Base-by-base conservation (phyloP, 2,797 vertebrate genomes). In the Sarcophilus harrisii region DNA sequence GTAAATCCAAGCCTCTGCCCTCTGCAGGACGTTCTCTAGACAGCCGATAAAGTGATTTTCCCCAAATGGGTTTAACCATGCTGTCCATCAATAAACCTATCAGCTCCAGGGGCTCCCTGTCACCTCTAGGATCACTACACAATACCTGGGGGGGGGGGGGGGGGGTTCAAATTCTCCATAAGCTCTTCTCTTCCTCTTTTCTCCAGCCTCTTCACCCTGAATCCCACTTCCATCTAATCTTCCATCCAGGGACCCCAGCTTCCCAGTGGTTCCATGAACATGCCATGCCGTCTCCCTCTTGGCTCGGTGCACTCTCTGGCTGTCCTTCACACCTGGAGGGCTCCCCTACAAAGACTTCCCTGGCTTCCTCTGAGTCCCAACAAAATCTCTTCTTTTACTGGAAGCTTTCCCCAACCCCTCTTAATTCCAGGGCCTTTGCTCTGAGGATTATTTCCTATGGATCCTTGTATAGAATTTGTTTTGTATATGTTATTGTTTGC, bases 141-240 rank as follows among this genome's bases (percentile, higher is more conserved):
- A 66, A n/a, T 18, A 32, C 5, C n/a, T n/a, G 1, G 0, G 14
- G 16, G n/a, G n/a, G 1, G 0, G 14, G 16, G n/a, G n/a, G 16
- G 1, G 0, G 16, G 16, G 62, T 66, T 30, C 62, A n/a, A 66
- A 32, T 14, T 16, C 32, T 66, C n/a, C 5, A n/a, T n/a, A 4
- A 16, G 32, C 14, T 66, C 32, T 30, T 14, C 16, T 66, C 5
- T 66, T n/a, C 62, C 5, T 66, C 5, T 5, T 5, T 52, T n/a
- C 16, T n/a, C 32, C 62, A n/a, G 62, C 16, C 62, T n/a, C n/a
- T 62, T 62, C 1, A 32, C 4, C 32, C 32, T 2, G 1, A 18
- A 8, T 11, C 24, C 11, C 11, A 28, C 29, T 3, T 10, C 32
- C 0, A 24, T 18, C 5, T 21, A 4, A 32, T 73, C 32, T 73